Percentiles rank a stretch among this genome's conserved stretches.
Evolutionary conservation across 2,888 invertebrate genomes (phyloP).

Genomic region (Agrotis clavis): DNA sequence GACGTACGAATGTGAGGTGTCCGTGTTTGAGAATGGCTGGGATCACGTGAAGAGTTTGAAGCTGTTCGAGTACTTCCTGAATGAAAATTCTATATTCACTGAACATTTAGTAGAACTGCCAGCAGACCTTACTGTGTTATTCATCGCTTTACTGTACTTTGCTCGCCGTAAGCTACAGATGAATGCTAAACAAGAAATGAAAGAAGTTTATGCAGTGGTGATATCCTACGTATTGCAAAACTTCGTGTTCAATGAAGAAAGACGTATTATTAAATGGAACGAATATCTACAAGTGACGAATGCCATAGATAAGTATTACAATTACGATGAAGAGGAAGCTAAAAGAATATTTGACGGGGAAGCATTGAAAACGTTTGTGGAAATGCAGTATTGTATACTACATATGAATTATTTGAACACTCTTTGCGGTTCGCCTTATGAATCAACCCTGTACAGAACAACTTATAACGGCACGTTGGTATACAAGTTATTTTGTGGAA

Average conservation of each 20-base stretch:
- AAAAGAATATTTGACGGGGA: slow-evolving; percentile 55
- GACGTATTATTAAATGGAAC: background rate
- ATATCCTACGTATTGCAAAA: slow-evolving; percentile 69
- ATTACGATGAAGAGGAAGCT: slow-evolving; percentile 24
- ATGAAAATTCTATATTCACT: slow-evolving; percentile 44
- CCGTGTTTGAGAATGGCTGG: slow-evolving; percentile 77
- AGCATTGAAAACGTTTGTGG: slow-evolving; percentile 60
- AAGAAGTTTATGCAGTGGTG: slow-evolving; percentile 66
- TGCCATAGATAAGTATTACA: slow-evolving; percentile 51
- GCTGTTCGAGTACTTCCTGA: slow-evolving; percentile 57
- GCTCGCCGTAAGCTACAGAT: slow-evolving; percentile 56
- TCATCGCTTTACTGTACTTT: slow-evolving; percentile 71
- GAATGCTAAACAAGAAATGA: slow-evolving; percentile 17
- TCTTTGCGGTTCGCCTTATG: slow-evolving; percentile 70
- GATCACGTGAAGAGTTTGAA: slow-evolving; percentile 31
- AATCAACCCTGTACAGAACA: slow-evolving; percentile 62
- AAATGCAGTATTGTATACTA: slow-evolving; percentile 71
- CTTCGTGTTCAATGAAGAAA: slow-evolving; percentile 50
- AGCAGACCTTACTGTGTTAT: slow-evolving; percentile 65
- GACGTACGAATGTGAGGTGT: slow-evolving; percentile 53
- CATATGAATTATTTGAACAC: slow-evolving; percentile 73
- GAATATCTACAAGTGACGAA: background rate
- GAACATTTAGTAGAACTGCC: slow-evolving; percentile 58
- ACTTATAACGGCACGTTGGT: slow-evolving; percentile 72
- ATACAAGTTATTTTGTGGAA: slow-evolving; percentile 62